These are phyloP conservation scores for Helicolenus hilgendorfi DNA, from an alignment of 2,797 vertebrate genomes.

Conservation along the genomic window DNA sequence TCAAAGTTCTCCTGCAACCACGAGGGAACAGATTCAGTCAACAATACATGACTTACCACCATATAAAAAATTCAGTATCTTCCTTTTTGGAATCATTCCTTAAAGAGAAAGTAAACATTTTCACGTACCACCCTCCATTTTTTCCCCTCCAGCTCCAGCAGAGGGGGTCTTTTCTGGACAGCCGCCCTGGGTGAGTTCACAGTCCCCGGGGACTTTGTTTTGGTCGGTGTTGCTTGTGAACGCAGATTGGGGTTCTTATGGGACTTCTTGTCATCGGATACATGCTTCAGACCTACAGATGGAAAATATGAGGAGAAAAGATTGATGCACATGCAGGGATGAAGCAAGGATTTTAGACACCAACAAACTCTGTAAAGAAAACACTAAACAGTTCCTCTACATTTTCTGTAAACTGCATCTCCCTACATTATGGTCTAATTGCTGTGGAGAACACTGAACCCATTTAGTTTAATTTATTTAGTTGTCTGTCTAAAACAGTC, in stretches of 20 bases:
- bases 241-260: slow-evolving; percentile 96
- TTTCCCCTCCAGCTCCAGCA: slow-evolving; percentile 97
- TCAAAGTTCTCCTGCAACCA: slow-evolving; percentile 95
- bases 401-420: neutral
- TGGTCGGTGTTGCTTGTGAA: slow-evolving; percentile 87
- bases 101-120: neutral
- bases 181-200: slow-evolving; percentile 60
- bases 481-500: neutral
- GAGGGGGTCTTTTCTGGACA: slow-evolving; percentile 87
- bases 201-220: slow-evolving; percentile 75
- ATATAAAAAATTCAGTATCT: neutral
- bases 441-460: neutral
- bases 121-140: slow-evolving; percentile 98
- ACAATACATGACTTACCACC: neutral
- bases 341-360: neutral
- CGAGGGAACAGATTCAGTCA: neutral
- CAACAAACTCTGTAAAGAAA: neutral
- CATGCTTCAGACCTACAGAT: slow-evolving; percentile 93
- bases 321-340: neutral
- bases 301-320: neutral
- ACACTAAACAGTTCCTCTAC: neutral
- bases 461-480: neutral
- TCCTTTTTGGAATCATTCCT: neutral
- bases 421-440: neutral
- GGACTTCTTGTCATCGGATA: slow-evolving; percentile 94